Evolutionary conservation across 2,113 vertebrate species (phyloP).

Genomic region (Apaloderma vittatum): DNA sequence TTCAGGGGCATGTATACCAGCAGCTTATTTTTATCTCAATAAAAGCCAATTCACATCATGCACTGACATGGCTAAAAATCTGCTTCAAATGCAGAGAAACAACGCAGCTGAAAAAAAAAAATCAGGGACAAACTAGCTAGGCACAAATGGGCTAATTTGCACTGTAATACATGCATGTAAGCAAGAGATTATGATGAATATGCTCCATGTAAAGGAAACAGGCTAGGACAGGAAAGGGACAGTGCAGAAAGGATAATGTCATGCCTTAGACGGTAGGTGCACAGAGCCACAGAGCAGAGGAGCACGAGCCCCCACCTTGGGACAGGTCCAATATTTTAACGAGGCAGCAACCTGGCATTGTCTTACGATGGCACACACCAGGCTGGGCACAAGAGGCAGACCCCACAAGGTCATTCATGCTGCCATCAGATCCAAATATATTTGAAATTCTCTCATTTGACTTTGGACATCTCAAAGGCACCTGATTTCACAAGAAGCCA

Average conservation of each 20-base stretch:
- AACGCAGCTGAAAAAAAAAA: not conserved
- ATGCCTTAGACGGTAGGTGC: not conserved
- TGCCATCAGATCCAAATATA: not conserved
- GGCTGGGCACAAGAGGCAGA: not conserved
- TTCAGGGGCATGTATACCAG: not conserved
- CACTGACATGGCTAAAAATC: not conserved
- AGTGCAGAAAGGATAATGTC: too few relatives aligned
- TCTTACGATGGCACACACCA: not conserved
- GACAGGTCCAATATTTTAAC: not conserved
- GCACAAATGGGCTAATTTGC: not conserved
- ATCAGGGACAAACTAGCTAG: not conserved
- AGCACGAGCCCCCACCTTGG: accelerated
- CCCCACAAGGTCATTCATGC: not conserved
- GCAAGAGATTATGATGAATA: not conserved
- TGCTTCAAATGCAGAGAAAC: not conserved
- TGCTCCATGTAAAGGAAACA: not conserved
- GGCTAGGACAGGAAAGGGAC: not conserved
- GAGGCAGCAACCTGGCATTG: not conserved
- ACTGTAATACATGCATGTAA: not conserved
- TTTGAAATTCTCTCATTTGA: not conserved
- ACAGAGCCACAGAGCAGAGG: not conserved
- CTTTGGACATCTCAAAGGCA: not conserved
- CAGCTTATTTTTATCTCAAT: not conserved
- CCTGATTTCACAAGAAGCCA: not conserved
- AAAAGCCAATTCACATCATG: not conserved